Conservation (phyloP, 2,113 vertebrate species). For the Scalopus aquaticus region DNA sequence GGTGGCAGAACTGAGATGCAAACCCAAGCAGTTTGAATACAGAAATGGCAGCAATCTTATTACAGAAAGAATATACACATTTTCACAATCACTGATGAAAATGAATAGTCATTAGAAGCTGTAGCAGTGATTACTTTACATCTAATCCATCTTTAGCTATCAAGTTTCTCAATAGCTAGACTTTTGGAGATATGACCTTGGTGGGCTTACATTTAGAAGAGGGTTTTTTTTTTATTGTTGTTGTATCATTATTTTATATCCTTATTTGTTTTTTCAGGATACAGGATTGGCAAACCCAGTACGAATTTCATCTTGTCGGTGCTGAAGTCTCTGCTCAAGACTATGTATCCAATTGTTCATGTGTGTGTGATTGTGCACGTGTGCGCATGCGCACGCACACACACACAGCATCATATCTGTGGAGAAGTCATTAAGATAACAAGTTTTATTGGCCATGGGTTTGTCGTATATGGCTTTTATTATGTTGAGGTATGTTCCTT, state of each 20-base stretch:
- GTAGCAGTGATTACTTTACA: not conserved
- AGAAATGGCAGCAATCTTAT: not conserved
- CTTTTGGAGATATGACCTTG: not conserved
- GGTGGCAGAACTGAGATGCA: not conserved
- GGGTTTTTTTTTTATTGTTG: not conserved
- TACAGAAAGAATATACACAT: not conserved
- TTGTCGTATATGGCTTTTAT: no score
- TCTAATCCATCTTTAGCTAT: not conserved
- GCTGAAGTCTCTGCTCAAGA: not conserved
- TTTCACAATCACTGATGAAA: not conserved
- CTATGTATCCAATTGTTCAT: not conserved
- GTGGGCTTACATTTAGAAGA: not conserved
- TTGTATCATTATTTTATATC: no score
- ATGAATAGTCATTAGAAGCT: not conserved
- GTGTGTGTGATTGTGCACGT: no score
- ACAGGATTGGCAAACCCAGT: no score
- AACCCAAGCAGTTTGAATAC: not conserved
- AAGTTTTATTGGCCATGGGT: no score
- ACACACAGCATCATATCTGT: not conserved
- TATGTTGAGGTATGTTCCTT: no score
- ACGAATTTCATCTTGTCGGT: not conserved
- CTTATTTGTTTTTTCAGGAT: no score
- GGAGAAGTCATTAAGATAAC: not conserved
- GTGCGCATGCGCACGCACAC: not conserved
- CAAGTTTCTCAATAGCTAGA: not conserved